phyloP scores from a whole-genome alignment of 2,888 invertebrate species.

The Epirrita christyi region DNA sequence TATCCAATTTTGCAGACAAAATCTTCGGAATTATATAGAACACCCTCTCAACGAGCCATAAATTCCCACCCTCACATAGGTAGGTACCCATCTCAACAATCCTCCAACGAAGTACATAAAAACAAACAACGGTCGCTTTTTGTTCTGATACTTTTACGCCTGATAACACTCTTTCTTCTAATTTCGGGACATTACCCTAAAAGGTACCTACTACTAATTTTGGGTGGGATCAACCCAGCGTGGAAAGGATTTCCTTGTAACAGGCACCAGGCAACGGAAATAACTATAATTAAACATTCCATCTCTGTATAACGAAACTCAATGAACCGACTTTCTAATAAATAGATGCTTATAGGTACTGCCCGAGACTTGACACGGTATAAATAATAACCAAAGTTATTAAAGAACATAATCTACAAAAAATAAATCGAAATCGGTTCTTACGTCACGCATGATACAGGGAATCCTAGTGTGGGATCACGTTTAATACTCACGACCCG shows the following conservation, averaged over 20 bases:
- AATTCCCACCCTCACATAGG: neutral
- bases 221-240: slow-evolving; percentile 24
- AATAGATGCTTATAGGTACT: slow-evolving; percentile 13
- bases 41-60: too few species aligned
- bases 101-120: neutral
- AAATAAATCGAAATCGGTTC: too few species aligned
- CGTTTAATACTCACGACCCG: too few species aligned
- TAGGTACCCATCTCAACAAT: neutral
- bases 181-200: neutral
- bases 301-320: slow-evolving; percentile 25
- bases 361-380: neutral
- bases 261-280: slow-evolving; percentile 40
- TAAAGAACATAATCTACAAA: too few species aligned
- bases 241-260: slow-evolving; percentile 42
- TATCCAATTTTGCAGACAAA: too few species aligned
- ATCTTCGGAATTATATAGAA: too few species aligned
- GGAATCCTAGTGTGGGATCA: too few species aligned
- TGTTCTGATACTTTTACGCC: too few species aligned
- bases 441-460: too few species aligned
- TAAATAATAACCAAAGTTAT: too few species aligned
- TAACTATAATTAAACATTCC: slow-evolving; percentile 39
- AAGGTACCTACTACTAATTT: too few species aligned
- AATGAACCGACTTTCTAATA: slow-evolving; percentile 18
- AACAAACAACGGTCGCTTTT: too few species aligned
- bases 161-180: neutral